Evolutionary conservation across 2,888 invertebrate species (phyloP).

Genomic region (Sarcophaga caerulescens): DNA sequence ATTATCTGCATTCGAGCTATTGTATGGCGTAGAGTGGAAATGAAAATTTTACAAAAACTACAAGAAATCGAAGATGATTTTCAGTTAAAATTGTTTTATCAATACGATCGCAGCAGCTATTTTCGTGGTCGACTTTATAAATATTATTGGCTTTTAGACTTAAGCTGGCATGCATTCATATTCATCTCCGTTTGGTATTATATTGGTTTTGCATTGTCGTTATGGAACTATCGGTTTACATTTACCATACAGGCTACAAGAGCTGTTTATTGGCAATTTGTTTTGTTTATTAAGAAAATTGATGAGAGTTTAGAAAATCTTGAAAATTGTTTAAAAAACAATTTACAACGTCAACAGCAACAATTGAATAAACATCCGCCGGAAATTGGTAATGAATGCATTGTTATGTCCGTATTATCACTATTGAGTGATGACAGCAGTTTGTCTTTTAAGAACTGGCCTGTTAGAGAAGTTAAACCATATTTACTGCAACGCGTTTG

Average conservation of each 20-base stretch:
- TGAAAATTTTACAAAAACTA: conserved; percentile 49
- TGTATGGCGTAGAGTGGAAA: conserved; percentile 61
- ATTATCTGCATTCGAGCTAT: conserved; percentile 66
- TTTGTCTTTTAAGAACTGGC: neutral
- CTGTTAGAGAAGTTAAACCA: neutral
- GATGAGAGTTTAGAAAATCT: conserved; percentile 66
- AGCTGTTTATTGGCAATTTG: conserved; percentile 71
- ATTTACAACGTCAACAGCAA: conserved; percentile 27
- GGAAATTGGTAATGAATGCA: conserved; percentile 38
- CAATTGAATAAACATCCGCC: conserved; percentile 32
- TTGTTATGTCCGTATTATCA: neutral
- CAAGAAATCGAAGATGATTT: conserved; percentile 55
- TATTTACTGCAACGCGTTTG: conserved; percentile 49
- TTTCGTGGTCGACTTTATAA: conserved; percentile 10
- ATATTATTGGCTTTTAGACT: conserved; percentile 34
- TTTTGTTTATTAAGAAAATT: conserved; percentile 70
- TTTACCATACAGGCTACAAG: conserved; percentile 69
- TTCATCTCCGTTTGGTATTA: neutral
- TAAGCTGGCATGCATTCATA: neutral
- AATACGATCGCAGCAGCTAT: neutral
- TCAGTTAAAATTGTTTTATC: conserved; percentile 50
- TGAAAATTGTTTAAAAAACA: conserved; percentile 20
- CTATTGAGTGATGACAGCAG: conserved; percentile 12
- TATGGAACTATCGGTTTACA: conserved; percentile 42
- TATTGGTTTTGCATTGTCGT: neutral